Evolutionary conservation across 2,797 vertebrate genomes (phyloP).

Genomic region (Hafferia zeledoni): DNA sequence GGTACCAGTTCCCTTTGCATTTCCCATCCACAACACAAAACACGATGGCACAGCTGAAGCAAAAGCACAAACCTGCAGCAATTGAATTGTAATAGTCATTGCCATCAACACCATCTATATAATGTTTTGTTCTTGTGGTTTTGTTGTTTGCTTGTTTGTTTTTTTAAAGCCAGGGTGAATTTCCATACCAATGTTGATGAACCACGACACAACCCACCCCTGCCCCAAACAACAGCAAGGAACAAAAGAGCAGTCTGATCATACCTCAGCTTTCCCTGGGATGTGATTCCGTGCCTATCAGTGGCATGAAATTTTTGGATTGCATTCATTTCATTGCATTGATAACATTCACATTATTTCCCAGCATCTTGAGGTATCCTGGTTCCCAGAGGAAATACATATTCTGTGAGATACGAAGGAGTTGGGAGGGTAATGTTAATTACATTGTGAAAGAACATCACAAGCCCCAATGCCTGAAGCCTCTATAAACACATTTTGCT

Average conservation of each 20-base stretch:
- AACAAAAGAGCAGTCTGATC: neutral
- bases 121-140: neutral
- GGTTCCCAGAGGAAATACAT: neutral
- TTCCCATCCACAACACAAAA: neutral
- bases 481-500: neutral
- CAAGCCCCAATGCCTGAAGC: neutral
- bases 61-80: neutral
- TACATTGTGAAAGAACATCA: neutral
- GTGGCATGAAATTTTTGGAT: neutral
- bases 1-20: neutral
- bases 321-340: neutral
- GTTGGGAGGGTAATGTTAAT: neutral
- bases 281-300: neutral
- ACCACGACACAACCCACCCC: neutral
- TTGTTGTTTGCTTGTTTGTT: neutral
- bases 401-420: neutral
- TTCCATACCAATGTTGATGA: neutral
- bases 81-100: neutral
- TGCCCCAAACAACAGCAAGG: neutral
- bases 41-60: neutral
- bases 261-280: neutral
- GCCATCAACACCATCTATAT: neutral
- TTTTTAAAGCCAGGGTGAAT: neutral
- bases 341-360: neutral
- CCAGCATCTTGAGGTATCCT: neutral